A percentile compares a stretch with the other conserved stretches of the same genome.
These are phyloP conservation scores for Proales similis DNA, from an alignment of 1,140 invertebrate species.

Conservation along the genomic window DNA sequence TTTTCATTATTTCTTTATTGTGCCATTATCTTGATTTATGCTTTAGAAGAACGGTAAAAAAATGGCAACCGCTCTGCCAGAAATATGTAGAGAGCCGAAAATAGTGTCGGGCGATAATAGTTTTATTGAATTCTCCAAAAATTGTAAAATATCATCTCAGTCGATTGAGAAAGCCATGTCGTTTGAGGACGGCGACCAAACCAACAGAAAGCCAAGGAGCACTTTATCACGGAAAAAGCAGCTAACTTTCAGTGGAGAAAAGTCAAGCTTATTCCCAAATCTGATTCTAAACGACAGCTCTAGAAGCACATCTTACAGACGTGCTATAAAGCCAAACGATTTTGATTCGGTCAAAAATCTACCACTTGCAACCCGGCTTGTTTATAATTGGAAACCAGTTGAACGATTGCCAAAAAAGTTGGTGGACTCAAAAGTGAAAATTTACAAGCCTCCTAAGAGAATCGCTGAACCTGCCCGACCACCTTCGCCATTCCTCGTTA, in stretches of 20 bases:
- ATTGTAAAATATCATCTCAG: too few species aligned
- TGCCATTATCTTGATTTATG: background rate
- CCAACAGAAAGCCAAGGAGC: too few species aligned
- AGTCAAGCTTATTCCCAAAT: background rate
- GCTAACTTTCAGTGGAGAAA: too few species aligned
- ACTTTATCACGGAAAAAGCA: too few species aligned
- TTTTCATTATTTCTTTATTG: background rate
- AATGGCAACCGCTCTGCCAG: constrained; percentile 25
- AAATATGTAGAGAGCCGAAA: constrained; percentile 14
- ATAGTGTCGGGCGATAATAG: constrained; percentile 26
- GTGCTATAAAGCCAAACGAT: constrained; percentile 8
- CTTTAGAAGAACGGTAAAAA: background rate
- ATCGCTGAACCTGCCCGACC: constrained; percentile 22
- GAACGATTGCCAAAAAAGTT: constrained; percentile 1
- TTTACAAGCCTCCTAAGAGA: constrained; percentile 25
- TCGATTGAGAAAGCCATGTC: too few species aligned
- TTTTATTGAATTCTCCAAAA: too few species aligned
- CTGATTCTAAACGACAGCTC: constrained; percentile 16
- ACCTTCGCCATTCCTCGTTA: constrained; percentile 4
- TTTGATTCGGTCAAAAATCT: constrained; percentile 22
- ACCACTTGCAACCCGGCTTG: constrained; percentile 12
- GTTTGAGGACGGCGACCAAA: too few species aligned
- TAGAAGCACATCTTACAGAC: constrained; percentile 3
- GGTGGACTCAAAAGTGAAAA: constrained; percentile 29
- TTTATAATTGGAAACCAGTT: constrained; percentile 29